Conservation (phyloP, 1,140 invertebrate genomes). For the Plutomurus gul region DNA sequence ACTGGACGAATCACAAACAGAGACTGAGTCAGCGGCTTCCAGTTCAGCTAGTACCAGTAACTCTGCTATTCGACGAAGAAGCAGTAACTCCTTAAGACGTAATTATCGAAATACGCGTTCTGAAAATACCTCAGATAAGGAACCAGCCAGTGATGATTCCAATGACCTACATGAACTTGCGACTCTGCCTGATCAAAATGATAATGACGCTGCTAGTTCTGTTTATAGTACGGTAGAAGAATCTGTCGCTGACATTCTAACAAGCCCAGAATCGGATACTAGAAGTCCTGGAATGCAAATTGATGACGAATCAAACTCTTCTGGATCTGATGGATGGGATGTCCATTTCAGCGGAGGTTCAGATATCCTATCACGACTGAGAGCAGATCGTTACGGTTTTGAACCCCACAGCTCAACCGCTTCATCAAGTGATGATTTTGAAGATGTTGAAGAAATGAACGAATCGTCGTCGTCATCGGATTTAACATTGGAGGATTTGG, state of each 20-base stretch:
- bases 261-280: neutral
- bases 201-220: too few species aligned
- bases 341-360: neutral
- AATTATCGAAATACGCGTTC: neutral
- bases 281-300: neutral
- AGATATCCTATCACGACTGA: neutral
- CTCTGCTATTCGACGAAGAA: neutral
- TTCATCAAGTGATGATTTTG: neutral
- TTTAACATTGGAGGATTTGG: conserved; percentile 47
- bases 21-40: neutral
- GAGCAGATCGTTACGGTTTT: neutral
- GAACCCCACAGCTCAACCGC: neutral
- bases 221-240: neutral
- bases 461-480: conserved; percentile 37
- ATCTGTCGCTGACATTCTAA: neutral
- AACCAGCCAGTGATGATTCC: neutral
- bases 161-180: neutral
- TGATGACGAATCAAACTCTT: neutral
- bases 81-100: conserved; percentile 4
- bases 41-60: neutral
- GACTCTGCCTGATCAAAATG: neutral
- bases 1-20: neutral
- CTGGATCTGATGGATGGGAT: neutral
- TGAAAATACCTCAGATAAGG: neutral
- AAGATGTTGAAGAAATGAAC: neutral